Conservation (phyloP, 2,113 vertebrate species). For the Dunckerocampus dactyliophorus region DNA sequence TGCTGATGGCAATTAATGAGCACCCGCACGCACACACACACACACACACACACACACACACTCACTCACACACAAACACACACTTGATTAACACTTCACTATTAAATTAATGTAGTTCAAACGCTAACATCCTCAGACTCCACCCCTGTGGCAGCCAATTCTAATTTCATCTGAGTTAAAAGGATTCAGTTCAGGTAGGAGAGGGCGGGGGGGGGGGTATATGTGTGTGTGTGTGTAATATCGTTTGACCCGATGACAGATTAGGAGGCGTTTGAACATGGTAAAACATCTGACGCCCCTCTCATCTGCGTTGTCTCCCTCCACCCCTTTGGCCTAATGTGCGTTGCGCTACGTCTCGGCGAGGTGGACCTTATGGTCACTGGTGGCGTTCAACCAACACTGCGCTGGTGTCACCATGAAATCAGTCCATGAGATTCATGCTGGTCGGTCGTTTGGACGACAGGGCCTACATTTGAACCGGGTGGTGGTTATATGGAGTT, state of each 20-base stretch:
- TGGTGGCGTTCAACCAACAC: background rate
- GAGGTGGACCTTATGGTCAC: constrained; percentile 34
- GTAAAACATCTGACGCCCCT: constrained; percentile 55
- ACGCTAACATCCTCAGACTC: constrained; percentile 46
- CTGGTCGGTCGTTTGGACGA: no score
- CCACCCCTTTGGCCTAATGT: constrained; percentile 19
- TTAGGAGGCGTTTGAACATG: constrained; percentile 55
- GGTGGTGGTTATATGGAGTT: no score
- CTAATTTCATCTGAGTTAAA: constrained; percentile 68
- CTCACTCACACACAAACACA: constrained; percentile 13
- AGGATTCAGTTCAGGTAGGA: constrained; percentile 50
- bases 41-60: constrained; percentile 11
- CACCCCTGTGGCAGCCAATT: constrained; percentile 61
- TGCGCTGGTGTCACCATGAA: background rate
- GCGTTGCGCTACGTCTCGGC: constrained; percentile 25
- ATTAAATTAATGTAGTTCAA: constrained; percentile 69
- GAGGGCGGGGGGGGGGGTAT: constrained; percentile 20
- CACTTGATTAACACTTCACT: constrained; percentile 61
- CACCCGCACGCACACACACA: constrained; percentile 11
- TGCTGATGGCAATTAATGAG: constrained; percentile 66
- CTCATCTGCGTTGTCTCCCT: constrained; percentile 51
- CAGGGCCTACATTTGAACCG: no score
- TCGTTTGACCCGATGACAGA: constrained; percentile 67
- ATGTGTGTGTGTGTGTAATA: constrained; percentile 26
- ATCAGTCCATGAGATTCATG: no score